phyloP scores from a whole-genome alignment of 2,888 invertebrate genomes.

The Andrena chrysosceles region DNA sequence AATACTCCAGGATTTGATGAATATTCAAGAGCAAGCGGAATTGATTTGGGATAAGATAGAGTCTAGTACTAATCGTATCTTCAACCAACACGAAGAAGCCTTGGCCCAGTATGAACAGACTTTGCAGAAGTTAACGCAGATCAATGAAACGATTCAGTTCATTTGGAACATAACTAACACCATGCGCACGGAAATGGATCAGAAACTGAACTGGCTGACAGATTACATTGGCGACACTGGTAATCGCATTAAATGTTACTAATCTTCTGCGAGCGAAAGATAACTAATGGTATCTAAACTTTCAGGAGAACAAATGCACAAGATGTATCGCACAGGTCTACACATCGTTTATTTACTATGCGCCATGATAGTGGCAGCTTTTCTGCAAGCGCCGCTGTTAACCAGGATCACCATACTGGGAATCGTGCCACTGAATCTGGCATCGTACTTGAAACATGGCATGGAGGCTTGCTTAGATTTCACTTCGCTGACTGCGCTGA shows the following conservation, averaged over 20 bases:
- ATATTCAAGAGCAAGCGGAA: constrained; percentile 86
- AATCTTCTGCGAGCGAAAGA: not conserved
- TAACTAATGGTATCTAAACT: constrained; percentile 4
- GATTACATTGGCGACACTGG: constrained; percentile 81
- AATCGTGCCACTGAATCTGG: constrained; percentile 81
- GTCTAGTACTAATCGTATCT: constrained; percentile 82
- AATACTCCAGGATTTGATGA: constrained; percentile 86
- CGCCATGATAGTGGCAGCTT: constrained; percentile 82
- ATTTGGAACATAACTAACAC: constrained; percentile 79
- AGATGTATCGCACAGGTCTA: constrained; percentile 74
- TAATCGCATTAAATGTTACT: constrained; percentile 44
- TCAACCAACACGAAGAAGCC: constrained; percentile 85
- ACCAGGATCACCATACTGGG: constrained; percentile 80
- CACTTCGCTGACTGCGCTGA: constrained; percentile 79
- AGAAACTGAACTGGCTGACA: constrained; percentile 82
- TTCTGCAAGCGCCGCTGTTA: constrained; percentile 81
- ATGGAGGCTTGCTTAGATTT: constrained; percentile 80
- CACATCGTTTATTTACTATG: constrained; percentile 80
- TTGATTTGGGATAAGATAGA: constrained; percentile 87
- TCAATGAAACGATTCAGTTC: constrained; percentile 86
- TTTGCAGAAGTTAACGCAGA: constrained; percentile 85
- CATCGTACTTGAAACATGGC: constrained; percentile 81
- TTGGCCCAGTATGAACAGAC: constrained; percentile 85
- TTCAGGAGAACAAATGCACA: constrained; percentile 80
- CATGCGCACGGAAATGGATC: constrained; percentile 80